These are phyloP conservation scores for Struthio camelus DNA, from an alignment of 2,113 vertebrate genomes.

Conservation along the genomic window DNA sequence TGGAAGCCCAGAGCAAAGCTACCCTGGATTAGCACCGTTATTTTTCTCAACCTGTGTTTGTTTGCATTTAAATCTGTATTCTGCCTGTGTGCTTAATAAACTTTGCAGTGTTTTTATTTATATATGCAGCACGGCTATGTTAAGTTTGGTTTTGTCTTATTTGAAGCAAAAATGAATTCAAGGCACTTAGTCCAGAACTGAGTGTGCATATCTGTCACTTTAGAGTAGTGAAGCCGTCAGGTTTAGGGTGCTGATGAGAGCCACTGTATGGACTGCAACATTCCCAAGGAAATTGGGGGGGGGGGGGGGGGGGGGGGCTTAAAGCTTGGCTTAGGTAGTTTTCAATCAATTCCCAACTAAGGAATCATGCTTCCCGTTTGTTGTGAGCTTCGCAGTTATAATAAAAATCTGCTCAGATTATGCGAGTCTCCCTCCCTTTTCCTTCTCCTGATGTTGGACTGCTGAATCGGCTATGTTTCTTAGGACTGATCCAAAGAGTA, in stretches of 20 bases:
- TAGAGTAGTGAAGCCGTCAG: not conserved
- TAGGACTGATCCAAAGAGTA: not conserved
- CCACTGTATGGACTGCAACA: not conserved
- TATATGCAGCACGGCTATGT: not conserved
- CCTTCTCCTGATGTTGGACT: not conserved
- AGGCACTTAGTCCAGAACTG: not conserved
- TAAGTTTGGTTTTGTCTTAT: not conserved
- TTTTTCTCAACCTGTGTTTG: constrained; percentile 31
- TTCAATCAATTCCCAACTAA: not conserved
- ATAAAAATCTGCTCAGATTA: not conserved
- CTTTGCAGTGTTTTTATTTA: not conserved
- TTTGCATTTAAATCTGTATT: constrained; percentile 47
- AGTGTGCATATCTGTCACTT: not conserved
- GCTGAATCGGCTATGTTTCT: fast-evolving
- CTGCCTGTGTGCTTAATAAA: not conserved
- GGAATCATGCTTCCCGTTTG: not conserved
- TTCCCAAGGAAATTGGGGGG: not conserved
- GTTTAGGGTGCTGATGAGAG: not conserved
- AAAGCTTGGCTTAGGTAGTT: not conserved
- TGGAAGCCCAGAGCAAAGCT: constrained; percentile 33
- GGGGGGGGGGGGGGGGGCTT: fast-evolving
- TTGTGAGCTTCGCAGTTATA: fast-evolving
- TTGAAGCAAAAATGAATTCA: not conserved
- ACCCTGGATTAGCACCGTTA: constrained; percentile 27
- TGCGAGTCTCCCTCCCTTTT: fast-evolving